Percentiles rank a stretch among this genome's conserved stretches.
Conservation (phyloP, 1,140 invertebrate genomes). For the fruit fly (Drosophila melanogaster) region DNA sequence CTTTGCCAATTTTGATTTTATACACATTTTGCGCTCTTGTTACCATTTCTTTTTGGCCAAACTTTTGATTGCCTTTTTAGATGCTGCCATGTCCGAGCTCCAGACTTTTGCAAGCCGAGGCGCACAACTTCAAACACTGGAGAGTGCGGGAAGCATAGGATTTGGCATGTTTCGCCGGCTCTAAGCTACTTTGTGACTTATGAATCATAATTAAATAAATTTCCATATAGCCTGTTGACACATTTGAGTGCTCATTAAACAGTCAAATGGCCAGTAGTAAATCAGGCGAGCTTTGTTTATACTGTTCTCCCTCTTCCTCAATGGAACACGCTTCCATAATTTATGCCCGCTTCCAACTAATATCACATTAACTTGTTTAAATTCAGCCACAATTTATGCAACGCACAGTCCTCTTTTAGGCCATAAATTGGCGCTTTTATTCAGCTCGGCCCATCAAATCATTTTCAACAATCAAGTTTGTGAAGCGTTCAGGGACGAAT, state of each 20-base stretch:
- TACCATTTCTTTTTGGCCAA: constrained; percentile 46
- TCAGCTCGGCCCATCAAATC: constrained; percentile 39
- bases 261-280: constrained; percentile 70
- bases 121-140: constrained; percentile 10
- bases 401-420: constrained; percentile 42
- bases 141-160: constrained; percentile 23
- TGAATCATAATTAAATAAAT: constrained; percentile 79
- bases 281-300: constrained; percentile 70
- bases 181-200: constrained; percentile 52
- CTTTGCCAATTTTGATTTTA: constrained; percentile 37
- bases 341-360: constrained; percentile 71
- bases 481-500: constrained; percentile 32
- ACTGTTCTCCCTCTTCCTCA: constrained; percentile 14
- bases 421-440: constrained; percentile 65
- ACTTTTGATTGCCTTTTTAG: constrained; percentile 77
- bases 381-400: constrained; percentile 62
- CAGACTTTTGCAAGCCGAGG: constrained; percentile 23
- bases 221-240: constrained; percentile 80
- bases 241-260: constrained; percentile 82
- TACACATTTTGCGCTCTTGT: constrained; percentile 5
- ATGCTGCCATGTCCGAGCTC: constrained; percentile 29
- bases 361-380: constrained; percentile 74
- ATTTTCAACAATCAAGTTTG: constrained; percentile 55
- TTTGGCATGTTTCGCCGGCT: constrained; percentile 28
- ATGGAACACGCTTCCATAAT: constrained; percentile 60